Percentiles rank a stretch among this genome's conserved stretches.
phyloP scores from a whole-genome alignment of 2,113 vertebrate genomes.

The Mustela lutreola region DNA sequence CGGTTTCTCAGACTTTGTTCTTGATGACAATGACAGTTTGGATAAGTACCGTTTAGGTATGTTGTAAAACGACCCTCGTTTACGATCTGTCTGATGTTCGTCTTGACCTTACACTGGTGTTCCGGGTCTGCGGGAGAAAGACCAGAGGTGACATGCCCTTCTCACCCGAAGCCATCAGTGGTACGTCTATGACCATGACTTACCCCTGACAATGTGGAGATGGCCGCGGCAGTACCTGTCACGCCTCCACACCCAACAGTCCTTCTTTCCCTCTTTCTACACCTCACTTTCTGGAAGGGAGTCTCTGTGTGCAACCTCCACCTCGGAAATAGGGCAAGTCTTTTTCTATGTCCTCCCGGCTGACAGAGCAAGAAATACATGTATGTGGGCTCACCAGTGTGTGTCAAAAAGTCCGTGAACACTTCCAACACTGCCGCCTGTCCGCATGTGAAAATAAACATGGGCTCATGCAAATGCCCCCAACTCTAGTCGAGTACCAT shows the following conservation, averaged over 20 bases:
- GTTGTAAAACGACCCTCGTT: neutral
- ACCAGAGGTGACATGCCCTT: neutral
- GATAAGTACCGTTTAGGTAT: neutral
- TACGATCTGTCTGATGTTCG: neutral
- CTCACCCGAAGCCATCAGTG: fast-evolving
- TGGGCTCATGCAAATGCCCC: fast-evolving
- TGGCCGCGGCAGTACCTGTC: fast-evolving
- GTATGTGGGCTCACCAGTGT: neutral
- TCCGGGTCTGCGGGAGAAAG: neutral
- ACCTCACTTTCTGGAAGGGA: neutral
- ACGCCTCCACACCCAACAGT: neutral
- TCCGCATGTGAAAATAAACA: too few species aligned
- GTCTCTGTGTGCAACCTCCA: too few species aligned
- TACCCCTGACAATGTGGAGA: neutral
- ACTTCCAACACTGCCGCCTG: neutral
- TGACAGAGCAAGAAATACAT: neutral
- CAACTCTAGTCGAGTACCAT: fast-evolving
- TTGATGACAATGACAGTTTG: neutral
- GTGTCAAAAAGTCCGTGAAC: too few species aligned
- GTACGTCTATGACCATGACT: fast-evolving
- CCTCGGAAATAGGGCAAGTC: neutral
- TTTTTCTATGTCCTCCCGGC: neutral
- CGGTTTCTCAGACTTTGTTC: neutral
- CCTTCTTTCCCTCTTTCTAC: neutral
- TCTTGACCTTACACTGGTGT: neutral